These are phyloP conservation scores for Rhincodon typus DNA, from an alignment of 2,797 vertebrate species.

Conservation along the genomic window DNA sequence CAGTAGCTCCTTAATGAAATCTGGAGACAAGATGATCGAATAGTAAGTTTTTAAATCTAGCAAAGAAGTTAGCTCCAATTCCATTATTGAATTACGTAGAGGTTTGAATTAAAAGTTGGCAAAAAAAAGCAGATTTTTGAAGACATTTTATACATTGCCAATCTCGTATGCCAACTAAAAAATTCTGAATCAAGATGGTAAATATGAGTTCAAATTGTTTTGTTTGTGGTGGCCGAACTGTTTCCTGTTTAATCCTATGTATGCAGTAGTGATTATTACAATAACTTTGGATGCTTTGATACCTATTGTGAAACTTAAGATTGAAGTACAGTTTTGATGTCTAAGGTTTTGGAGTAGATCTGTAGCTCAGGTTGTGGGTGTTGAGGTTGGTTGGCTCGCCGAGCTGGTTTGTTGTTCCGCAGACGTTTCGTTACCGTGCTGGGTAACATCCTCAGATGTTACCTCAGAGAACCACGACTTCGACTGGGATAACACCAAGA, in stretches of 20 bases:
- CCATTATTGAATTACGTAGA: background rate
- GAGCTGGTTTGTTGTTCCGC: too few species aligned
- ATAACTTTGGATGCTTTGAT: background rate
- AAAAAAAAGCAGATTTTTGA: background rate
- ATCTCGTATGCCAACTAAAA: background rate
- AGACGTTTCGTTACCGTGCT: too few species aligned
- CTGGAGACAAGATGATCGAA: background rate
- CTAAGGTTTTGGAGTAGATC: too few species aligned
- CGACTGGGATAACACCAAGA: too few species aligned
- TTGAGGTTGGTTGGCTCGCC: too few species aligned
- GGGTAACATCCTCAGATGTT: too few species aligned
- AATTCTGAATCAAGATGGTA: background rate
- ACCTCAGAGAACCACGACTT: too few species aligned
- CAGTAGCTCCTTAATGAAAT: background rate
- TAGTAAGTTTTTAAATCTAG: background rate
- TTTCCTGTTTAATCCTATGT: background rate
- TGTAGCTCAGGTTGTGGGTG: too few species aligned
- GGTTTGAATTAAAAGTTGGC: background rate
- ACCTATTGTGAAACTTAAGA: constrained; percentile 8
- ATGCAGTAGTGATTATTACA: background rate
- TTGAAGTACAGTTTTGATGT: background rate
- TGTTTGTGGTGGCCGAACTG: background rate
- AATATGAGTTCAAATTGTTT: background rate
- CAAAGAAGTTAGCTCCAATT: background rate
- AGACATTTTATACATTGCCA: background rate